A percentile compares a stretch with the other conserved stretches of the same genome.
These are phyloP conservation scores for Trichogramma dendrolimi DNA, from an alignment of 2,888 invertebrate species.

Conservation along the genomic window DNA sequence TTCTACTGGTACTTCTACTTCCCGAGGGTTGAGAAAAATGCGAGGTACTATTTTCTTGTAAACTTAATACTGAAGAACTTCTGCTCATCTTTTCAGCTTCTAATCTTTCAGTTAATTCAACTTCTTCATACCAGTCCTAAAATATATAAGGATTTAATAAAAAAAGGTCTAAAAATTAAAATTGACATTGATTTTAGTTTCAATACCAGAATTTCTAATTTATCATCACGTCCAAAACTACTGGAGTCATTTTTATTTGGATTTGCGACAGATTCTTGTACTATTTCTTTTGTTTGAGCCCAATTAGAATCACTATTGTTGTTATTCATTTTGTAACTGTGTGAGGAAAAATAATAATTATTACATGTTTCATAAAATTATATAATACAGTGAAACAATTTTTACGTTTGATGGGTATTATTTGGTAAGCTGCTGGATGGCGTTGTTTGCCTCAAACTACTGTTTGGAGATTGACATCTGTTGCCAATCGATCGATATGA, in stretches of 20 bases:
- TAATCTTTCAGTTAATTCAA: constrained; percentile 55
- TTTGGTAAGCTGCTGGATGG: constrained; percentile 34
- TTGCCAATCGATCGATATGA: constrained; percentile 36
- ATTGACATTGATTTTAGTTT: not conserved
- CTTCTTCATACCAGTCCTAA: constrained; percentile 63
- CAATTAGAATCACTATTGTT: constrained; percentile 34
- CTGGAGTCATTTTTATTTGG: constrained; percentile 38
- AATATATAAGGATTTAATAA: constrained; percentile 20
- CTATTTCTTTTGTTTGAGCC: constrained; percentile 36
- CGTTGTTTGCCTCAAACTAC: constrained; percentile 36
- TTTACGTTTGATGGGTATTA: constrained; percentile 40
- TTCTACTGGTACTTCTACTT: constrained; percentile 49
- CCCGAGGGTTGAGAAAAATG: constrained; percentile 49
- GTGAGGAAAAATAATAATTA: constrained; percentile 16
- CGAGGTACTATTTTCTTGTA: constrained; percentile 43
- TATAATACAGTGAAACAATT: constrained; percentile 3
- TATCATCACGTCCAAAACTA: constrained; percentile 32
- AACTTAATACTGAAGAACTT: constrained; percentile 57
- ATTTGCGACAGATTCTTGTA: constrained; percentile 33
- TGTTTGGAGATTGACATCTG: constrained; percentile 37
- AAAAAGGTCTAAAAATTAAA: constrained; percentile 28
- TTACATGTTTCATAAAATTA: constrained; percentile 2
- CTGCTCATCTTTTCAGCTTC: constrained; percentile 55
- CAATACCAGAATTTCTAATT: constrained; percentile 16
- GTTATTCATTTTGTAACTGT: constrained; percentile 38